Conservation (phyloP, 2,797 vertebrate genomes). For the Eutrigla gurnardus region DNA sequence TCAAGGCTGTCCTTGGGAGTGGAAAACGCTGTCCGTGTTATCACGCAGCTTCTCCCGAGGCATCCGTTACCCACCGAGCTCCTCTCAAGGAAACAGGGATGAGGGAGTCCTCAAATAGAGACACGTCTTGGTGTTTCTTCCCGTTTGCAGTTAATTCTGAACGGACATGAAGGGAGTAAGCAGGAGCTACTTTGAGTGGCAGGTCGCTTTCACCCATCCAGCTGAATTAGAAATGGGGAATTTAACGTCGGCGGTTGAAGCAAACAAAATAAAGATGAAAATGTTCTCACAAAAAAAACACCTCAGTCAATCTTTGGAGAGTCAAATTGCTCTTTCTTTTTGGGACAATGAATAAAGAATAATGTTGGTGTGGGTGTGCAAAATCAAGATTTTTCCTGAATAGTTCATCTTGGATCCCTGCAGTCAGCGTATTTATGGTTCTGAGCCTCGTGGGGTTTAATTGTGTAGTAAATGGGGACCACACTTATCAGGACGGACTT, state of each 20-base stretch:
- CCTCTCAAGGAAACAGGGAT: conserved; percentile 23
- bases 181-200: conserved; percentile 46
- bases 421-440: background rate
- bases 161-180: conserved; percentile 24
- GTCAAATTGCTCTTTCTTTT: conserved; percentile 11
- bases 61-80: background rate
- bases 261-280: conserved; percentile 31
- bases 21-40: conserved; percentile 40
- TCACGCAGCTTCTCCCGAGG: conserved; percentile 37
- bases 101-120: conserved; percentile 32
- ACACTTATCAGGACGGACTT: background rate
- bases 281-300: conserved; percentile 20
- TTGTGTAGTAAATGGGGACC: background rate
- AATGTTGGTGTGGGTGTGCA: background rate
- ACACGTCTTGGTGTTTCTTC: conserved; percentile 16
- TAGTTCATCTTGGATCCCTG: background rate
- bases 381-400: background rate
- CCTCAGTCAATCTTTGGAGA: conserved; percentile 19
- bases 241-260: conserved; percentile 32
- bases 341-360: conserved; percentile 6
- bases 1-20: conserved; percentile 54
- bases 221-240: conserved; percentile 55
- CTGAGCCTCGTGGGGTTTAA: background rate
- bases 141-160: conserved; percentile 36
- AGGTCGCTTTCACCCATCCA: conserved; percentile 61